Evolutionary conservation across 2,797 vertebrate genomes (phyloP).

Genomic region (Anguilla marmorata): DNA sequence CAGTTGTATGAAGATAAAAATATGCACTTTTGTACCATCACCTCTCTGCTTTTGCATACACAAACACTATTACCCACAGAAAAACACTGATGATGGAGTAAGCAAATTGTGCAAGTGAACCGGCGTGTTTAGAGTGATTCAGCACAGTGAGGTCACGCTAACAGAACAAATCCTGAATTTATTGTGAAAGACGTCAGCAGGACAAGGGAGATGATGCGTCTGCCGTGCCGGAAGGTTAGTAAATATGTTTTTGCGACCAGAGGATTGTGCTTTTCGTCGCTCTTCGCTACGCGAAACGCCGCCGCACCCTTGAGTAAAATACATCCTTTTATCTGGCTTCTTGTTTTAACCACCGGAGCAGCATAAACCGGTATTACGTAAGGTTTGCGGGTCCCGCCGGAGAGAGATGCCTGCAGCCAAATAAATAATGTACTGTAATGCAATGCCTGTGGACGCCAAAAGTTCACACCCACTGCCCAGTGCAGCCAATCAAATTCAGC

Average conservation of each 20-base stretch:
- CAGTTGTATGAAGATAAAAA: neutral
- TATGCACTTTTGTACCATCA: neutral
- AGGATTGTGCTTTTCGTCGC: neutral
- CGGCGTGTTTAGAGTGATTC: neutral
- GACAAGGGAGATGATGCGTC: neutral
- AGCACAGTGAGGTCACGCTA: neutral
- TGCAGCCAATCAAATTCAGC: neutral
- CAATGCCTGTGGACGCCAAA: neutral
- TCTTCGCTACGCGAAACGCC: neutral
- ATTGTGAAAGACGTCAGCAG: neutral
- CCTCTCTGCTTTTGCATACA: neutral
- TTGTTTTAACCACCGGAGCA: neutral
- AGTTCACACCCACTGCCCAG: neutral
- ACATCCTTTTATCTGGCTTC: neutral
- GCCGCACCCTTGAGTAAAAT: neutral
- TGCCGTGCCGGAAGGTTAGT: neutral
- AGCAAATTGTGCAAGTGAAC: neutral
- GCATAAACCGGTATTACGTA: neutral
- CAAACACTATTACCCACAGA: neutral
- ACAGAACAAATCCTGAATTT: neutral
- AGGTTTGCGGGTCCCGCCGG: neutral
- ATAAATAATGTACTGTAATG: constrained; percentile 3
- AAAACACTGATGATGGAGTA: neutral
- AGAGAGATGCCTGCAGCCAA: neutral
- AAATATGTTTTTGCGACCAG: neutral